Evolutionary conservation across 1,140 invertebrate genomes (phyloP), one percentile per base, ranked within the genome.

Genomic region (Medauroidea extradentata): DNA sequence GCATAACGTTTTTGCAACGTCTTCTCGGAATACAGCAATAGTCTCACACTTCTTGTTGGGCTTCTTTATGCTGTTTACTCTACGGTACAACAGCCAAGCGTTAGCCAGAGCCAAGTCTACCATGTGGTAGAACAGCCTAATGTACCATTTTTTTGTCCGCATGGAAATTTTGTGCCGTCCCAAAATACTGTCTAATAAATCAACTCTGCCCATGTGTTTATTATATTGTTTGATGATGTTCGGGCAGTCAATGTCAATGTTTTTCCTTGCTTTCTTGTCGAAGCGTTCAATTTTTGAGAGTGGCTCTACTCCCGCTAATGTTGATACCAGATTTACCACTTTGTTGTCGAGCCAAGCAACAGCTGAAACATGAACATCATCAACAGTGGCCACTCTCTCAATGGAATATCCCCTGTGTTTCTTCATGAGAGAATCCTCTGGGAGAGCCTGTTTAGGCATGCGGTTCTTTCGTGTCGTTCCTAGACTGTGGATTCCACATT

Each of bases 301-400:
- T 21, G 71, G 71, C 25, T 70, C 57, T 43, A 68, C 63, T 62
- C 73, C 71, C 63, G 67, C 67, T 70, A 69, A 73, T 57, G 67
- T 70, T 48, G 72, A 77, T 53, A 69, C 64, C 23, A 76, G 67
- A 59, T 66, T 69, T 46, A 76, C 74, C 57, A 53, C 34, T 66
- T 75, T 77, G 61, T 72, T 78, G 59, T 76, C 65, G 16, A 58
- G 56, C 62, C 64, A 66, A n/a, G 24, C 69, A 25, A 64, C 23
- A 44, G 48, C 53, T 38, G 63, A 64, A 0, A 66, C 44, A 11
- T 61, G 44, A 5, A 66, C 60, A 14, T 53, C 57, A 44, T 61
- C 57, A 41, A 55, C 39, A 41, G 57, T 43, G 29, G 57, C 25
- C 41, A 44, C 50, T n/a, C 41, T 60, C 29, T 53, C 61, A 27